Conservation (phyloP, 2,113 vertebrate species). For the Odontesthes bonariensis region DNA sequence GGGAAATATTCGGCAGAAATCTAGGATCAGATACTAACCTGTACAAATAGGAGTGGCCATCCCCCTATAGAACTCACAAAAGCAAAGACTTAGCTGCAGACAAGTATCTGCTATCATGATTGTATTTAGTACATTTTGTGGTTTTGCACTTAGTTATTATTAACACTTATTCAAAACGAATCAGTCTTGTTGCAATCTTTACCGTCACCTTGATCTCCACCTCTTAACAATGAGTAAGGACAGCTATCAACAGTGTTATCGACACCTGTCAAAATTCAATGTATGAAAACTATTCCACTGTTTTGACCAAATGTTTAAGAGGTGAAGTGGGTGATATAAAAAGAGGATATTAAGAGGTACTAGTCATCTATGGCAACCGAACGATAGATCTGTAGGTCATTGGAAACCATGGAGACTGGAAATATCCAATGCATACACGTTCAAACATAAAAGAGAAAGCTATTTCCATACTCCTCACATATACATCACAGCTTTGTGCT, state of each 20-base stretch:
- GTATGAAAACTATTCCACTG: slow-evolving; percentile 33
- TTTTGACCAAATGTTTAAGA: slow-evolving; percentile 32
- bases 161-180: slow-evolving; percentile 62
- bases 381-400: slow-evolving; percentile 39
- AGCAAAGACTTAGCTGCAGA: slow-evolving; percentile 43
- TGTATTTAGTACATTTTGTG: slow-evolving; percentile 52
- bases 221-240: slow-evolving; percentile 11
- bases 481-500: slow-evolving; percentile 14
- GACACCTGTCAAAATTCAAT: slow-evolving; percentile 48
- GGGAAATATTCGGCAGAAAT: slow-evolving; percentile 35
- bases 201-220: slow-evolving; percentile 2
- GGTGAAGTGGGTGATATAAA: slow-evolving; percentile 17
- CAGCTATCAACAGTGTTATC: slow-evolving; percentile 48
- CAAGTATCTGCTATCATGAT: slow-evolving; percentile 44
- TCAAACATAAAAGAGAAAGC: slow-evolving; percentile 18
- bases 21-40: slow-evolving; percentile 57
- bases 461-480: slow-evolving; percentile 30
- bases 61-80: slow-evolving; percentile 61
- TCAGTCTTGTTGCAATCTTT: slow-evolving; percentile 58
- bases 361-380: slow-evolving; percentile 42
- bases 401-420: slow-evolving; percentile 48
- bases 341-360: slow-evolving; percentile 15
- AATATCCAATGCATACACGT: slow-evolving; percentile 36
- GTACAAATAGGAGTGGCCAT: slow-evolving; percentile 68
- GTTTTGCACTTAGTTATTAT: slow-evolving; percentile 68